Conservation (phyloP, 1,140 invertebrate genomes). For the Drosophila lacertosa region DNA sequence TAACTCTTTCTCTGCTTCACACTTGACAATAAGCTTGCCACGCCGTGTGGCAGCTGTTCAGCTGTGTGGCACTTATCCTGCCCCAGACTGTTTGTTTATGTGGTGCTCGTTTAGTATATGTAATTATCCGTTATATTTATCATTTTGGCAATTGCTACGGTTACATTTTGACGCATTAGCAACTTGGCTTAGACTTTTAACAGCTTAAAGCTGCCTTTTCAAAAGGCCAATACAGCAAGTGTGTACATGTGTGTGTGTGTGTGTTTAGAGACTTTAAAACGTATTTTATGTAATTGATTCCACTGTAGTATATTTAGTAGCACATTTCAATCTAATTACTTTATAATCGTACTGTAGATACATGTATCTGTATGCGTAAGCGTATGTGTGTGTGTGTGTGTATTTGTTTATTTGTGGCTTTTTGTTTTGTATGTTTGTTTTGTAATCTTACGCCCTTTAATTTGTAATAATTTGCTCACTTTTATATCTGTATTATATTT, state of each 20-base stretch:
- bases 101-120: constrained; percentile 46
- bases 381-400: constrained; percentile 1
- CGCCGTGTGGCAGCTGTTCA: background rate
- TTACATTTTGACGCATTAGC: constrained; percentile 36
- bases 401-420: constrained; percentile 35
- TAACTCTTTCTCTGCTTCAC: constrained; percentile 3
- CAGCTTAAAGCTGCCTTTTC: constrained; percentile 2
- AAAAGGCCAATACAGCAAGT: constrained; percentile 28
- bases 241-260: constrained; percentile 1
- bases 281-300: constrained; percentile 2
- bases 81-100: constrained; percentile 21
- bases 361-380: background rate
- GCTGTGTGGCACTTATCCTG: background rate
- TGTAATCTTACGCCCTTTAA: constrained; percentile 65
- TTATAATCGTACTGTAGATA: constrained; percentile 14
- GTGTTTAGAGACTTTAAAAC: background rate
- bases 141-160: constrained; percentile 45
- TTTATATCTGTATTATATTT: constrained; percentile 85
- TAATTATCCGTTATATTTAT: constrained; percentile 65
- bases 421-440: constrained; percentile 48
- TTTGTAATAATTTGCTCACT: constrained; percentile 81
- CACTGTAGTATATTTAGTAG: constrained; percentile 16
- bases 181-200: constrained; percentile 14
- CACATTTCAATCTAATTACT: constrained; percentile 11
- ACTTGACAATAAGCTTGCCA: constrained; percentile 10